Conservation (phyloP, 2,113 vertebrate species). For the Illadopsis cleaveri region DNA sequence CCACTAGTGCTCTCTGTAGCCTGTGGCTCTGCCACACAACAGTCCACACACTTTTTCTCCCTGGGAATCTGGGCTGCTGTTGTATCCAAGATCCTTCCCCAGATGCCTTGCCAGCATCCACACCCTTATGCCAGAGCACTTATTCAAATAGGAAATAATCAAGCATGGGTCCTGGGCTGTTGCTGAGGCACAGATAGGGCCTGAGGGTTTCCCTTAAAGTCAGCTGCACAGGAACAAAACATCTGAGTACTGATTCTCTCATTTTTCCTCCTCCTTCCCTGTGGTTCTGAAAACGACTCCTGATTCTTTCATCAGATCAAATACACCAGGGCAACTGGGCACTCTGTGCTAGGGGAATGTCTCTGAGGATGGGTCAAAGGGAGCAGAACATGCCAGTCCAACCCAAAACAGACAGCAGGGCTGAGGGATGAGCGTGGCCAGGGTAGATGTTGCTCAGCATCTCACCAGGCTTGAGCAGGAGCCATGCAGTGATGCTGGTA, state of each 20-base stretch:
- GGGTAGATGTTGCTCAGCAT: not conserved
- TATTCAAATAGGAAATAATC: slow-evolving; percentile 24
- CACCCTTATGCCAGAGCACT: not conserved
- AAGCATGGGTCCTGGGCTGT: not conserved
- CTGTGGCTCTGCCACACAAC: not conserved
- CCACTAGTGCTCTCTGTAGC: not conserved
- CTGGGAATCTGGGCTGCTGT: not conserved
- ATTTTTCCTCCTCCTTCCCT: not conserved
- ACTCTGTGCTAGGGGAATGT: not conserved
- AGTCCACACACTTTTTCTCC: not conserved
- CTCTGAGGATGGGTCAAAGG: not conserved
- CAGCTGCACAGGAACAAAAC: not conserved
- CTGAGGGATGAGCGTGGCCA: accelerated
- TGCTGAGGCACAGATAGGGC: not conserved
- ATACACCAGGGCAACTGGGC: not conserved
- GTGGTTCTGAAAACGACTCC: not conserved
- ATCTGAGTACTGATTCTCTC: not conserved
- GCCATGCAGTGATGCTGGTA: not conserved
- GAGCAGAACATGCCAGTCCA: not conserved
- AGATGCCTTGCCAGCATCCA: slow-evolving; percentile 15
- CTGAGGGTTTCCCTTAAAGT: not conserved
- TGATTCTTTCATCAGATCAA: not conserved
- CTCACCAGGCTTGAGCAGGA: not conserved
- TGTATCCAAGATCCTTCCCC: not conserved
- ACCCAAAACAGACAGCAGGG: not conserved